Evolutionary conservation across 1,140 invertebrate genomes (phyloP), one percentile per base, ranked within the genome.

Genomic region (Tribolium madens): DNA sequence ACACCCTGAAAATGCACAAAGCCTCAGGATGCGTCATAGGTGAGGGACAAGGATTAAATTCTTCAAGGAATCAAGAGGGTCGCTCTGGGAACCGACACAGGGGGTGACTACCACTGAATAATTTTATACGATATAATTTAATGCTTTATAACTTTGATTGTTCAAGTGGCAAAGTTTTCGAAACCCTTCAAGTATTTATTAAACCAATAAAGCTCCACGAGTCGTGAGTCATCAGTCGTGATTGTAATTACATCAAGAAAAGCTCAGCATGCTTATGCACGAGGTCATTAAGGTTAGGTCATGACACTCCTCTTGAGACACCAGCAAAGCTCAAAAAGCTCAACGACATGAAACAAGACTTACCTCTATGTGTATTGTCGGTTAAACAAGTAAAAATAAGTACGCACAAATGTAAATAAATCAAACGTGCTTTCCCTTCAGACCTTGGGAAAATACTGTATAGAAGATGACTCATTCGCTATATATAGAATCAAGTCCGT

Each of bases 401-500:
- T 46, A 71, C 64, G 75, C 78, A 76, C 71, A 76, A 46, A 48
- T 76, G 14, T 52, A 73, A 73, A 75, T 64, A 69, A 78, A 79
- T 48, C 17, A 74, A 76, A 71, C 78, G 76, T 79, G 79, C 64
- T 79, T 60, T 73, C 81, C 77, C 76, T 46, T 18, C 33, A 21
- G 73, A 52, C 47, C 73, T 79, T 52, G 64, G 79, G 81, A 79
- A 80, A 83, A 83, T 80, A 84, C 83, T 84, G 83, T 83, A 78
- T 48, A 50, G 47, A 42, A 64, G 79, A 82, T 84, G 83, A 84
- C 68, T 84, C 83, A 84, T 81, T 82, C 75, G 78, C 78, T 82
- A 84, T 83, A 82, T 84, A 84, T 82, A 83, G 83, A 79, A 80
- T 74, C 77, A 79, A 76, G 72, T 76, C 74, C 31, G 73, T 69